These are phyloP conservation scores for Myotis davidii DNA, from an alignment of 2,113 vertebrate species.

Conservation along the genomic window DNA sequence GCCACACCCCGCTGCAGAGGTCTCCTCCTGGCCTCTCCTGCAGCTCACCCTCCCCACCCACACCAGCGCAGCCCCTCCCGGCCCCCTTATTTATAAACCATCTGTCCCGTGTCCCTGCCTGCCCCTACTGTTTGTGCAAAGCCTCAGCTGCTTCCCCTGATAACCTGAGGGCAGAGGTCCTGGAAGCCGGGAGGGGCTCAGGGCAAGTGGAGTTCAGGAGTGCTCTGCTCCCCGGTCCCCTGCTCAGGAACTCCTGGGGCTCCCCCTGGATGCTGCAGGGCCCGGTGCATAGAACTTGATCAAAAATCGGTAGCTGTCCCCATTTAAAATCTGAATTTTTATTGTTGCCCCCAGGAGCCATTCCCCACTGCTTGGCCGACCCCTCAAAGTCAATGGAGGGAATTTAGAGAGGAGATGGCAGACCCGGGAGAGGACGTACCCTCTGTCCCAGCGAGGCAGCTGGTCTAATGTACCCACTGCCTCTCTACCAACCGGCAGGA, in stretches of 20 bases:
- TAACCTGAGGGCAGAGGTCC: constrained; percentile 38
- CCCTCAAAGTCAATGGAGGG: not conserved
- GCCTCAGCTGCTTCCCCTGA: constrained; percentile 73
- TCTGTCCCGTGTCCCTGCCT: constrained; percentile 53
- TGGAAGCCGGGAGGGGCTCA: constrained; percentile 19
- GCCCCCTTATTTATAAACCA: constrained; percentile 63
- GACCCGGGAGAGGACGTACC: not conserved
- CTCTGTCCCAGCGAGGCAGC: not conserved
- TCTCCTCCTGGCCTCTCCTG: not conserved
- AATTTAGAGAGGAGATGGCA: not conserved
- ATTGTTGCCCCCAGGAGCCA: not conserved
- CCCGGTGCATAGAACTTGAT: not conserved
- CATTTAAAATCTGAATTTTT: not conserved
- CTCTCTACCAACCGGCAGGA: not conserved
- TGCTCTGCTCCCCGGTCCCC: not conserved
- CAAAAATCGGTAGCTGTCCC: not conserved
- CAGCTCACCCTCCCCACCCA: not conserved
- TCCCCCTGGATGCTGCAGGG: not conserved
- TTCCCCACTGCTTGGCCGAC: not conserved
- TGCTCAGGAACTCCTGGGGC: not conserved
- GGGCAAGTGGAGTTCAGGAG: not conserved
- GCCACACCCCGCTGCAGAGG: accelerated
- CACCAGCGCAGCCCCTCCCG: not conserved
- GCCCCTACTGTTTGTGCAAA: constrained; percentile 63
- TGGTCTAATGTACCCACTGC: not conserved